These are phyloP conservation scores for Stegophylla sp. DNA, from an alignment of 2,888 invertebrate species.

Conservation along the genomic window DNA sequence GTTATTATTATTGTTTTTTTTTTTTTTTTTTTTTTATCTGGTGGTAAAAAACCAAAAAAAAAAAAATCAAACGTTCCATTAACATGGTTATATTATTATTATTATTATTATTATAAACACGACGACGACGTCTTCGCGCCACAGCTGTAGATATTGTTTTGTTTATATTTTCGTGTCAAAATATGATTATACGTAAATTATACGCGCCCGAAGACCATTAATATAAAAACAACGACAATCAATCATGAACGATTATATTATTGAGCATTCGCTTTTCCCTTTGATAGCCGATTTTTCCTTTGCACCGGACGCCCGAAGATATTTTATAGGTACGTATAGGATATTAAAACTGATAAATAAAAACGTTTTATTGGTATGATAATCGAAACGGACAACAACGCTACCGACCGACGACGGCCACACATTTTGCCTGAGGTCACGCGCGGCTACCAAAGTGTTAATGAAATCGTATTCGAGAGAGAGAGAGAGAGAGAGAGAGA, in stretches of 20 bases:
- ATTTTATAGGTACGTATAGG: slow-evolving; percentile 11
- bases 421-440: background rate
- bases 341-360: too few species aligned
- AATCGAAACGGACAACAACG: slow-evolving; percentile 29
- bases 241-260: slow-evolving; percentile 20
- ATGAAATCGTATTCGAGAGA: background rate
- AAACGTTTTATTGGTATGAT: slow-evolving; percentile 26
- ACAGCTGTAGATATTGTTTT: slow-evolving; percentile 1
- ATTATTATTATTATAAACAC: too few species aligned
- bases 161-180: slow-evolving; percentile 44
- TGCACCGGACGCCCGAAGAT: slow-evolving; percentile 29
- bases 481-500: background rate
- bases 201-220: slow-evolving; percentile 1
- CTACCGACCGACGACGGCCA: slow-evolving; percentile 6
- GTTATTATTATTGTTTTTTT: slow-evolving; percentile 26
- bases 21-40: background rate
- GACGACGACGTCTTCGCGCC: background rate
- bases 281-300: background rate
- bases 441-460: slow-evolving; percentile 7
- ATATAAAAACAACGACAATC: slow-evolving; percentile 29
- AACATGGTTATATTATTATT: background rate
- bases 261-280: background rate
- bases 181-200: slow-evolving; percentile 22
- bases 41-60: background rate
- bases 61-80: too few species aligned